These are phyloP conservation scores for Coracias cyanogaster DNA, from an alignment of 2,797 vertebrate genomes.

Conservation along the genomic window DNA sequence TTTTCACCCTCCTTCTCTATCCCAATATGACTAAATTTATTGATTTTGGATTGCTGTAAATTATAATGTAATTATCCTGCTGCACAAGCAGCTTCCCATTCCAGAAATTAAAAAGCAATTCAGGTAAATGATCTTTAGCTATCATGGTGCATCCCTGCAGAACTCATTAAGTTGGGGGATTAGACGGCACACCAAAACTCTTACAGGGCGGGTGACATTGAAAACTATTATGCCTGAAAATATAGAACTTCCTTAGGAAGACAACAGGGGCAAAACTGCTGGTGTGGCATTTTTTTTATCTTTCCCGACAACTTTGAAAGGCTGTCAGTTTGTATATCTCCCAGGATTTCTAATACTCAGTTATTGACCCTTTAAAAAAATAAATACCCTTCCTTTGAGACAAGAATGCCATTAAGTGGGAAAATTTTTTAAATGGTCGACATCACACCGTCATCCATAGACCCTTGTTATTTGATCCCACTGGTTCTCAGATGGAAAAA, in stretches of 20 bases:
- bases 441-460: background rate
- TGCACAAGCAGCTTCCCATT: conserved; percentile 75
- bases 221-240: conserved; percentile 28
- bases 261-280: background rate
- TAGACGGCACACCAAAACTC: conserved; percentile 68
- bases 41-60: conserved; percentile 79
- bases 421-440: background rate
- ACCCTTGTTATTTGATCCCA: background rate
- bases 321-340: background rate
- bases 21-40: conserved; percentile 75
- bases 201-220: conserved; percentile 30
- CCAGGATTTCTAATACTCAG: background rate
- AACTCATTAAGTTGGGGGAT: conserved; percentile 77
- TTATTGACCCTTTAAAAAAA: background rate
- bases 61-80: conserved; percentile 79
- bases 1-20: conserved; percentile 54
- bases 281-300: background rate
- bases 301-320: background rate
- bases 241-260: background rate
- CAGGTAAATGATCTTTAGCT: conserved; percentile 84
- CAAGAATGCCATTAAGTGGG: background rate
- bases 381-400: background rate
- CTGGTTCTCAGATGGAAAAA: background rate
- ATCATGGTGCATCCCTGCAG: conserved; percentile 73
- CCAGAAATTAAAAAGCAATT: conserved; percentile 84